These are phyloP conservation scores for Drosophila miranda DNA, from an alignment of 1,140 invertebrate genomes.

Conservation along the genomic window DNA sequence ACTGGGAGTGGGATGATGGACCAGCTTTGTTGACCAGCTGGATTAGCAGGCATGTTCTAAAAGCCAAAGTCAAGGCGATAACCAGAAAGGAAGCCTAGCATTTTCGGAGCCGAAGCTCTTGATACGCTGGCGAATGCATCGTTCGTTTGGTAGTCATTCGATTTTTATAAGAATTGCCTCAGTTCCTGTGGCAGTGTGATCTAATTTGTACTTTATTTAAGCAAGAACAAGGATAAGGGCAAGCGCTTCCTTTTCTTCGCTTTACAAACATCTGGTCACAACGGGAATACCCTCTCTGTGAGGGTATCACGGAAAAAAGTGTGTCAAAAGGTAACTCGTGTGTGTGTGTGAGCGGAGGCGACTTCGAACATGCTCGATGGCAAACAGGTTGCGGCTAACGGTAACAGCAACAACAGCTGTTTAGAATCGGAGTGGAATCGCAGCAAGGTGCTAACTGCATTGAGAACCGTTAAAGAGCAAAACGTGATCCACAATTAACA, in stretches of 20 bases:
- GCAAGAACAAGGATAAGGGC: too few species aligned
- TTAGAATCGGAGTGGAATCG: conserved; percentile 50
- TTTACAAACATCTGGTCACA: too few species aligned
- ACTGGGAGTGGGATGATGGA: conserved; percentile 23
- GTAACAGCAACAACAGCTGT: conserved; percentile 56
- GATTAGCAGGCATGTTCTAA: conserved; percentile 73
- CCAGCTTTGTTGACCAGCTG: conserved; percentile 55
- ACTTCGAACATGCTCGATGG: not conserved
- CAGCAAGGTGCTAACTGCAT: conserved; percentile 69
- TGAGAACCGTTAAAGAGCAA: conserved; percentile 52
- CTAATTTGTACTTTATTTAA: too few species aligned
- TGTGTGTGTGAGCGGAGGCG: too few species aligned
- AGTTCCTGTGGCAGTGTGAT: too few species aligned
- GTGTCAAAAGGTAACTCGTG: conserved; percentile 56
- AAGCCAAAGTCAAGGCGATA: conserved; percentile 34
- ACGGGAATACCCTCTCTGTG: too few species aligned
- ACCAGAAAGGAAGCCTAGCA: too few species aligned
- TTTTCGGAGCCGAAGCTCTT: conserved; percentile 15
- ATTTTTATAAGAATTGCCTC: too few species aligned
- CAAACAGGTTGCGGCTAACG: conserved; percentile 70
- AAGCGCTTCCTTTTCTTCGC: too few species aligned
- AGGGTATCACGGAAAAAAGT: conserved; percentile 31
- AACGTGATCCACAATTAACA: conserved; percentile 69
- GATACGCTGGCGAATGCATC: not conserved
- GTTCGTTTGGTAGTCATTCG: not conserved